Evolutionary conservation across 2,797 vertebrate genomes (phyloP), one percentile per base, ranked within the genome.

Genomic region (Sebastes variabilis): DNA sequence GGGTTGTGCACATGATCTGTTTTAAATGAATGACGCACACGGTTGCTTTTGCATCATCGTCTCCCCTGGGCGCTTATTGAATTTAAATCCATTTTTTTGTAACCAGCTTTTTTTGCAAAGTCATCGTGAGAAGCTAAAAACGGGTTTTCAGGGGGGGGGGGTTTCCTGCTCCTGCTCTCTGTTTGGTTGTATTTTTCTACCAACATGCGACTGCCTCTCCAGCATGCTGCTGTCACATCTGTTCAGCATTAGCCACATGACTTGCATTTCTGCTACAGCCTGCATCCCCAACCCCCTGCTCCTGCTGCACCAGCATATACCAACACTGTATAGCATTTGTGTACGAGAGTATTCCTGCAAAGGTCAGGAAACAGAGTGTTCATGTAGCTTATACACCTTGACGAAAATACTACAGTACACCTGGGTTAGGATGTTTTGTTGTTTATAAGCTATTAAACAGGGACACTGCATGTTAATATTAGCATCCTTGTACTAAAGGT

Each of bases 171-270:
- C 73, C 77, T 13, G 61, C 16, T 56, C 64, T 88, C 76, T 75
- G 7, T 90, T 79, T 88, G 80, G 86, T 38, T 81, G 81, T 32
- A 6, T 83, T 80, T 77, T 62, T 62, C 70, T 34, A 65, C 67
- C 34, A 74, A 25, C 69, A 55, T 55, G 61, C 9, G 20, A 29
- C 69, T 76, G 38, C 74, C 71, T 79, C 77, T 60, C 68, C 76
- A 61, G 66, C 79, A 16, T 18, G 42, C 16, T 25, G 34, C 80
- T 77, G 88, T 84, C 85, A 92, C 93, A 94, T 94, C 89, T 94
- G 94, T 81, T 95, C 81, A 88, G 71, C 86, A 90, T 94, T 92
- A 93, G 83, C 65, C 29, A 72, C 70, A 79, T 93, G 93, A 93
- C 92, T 94, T 90, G 92, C 87, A 88, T 81, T 93, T 93, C 72